Percentiles rank a stretch among this genome's conserved stretches.
Evolutionary conservation across 1,140 invertebrate species (phyloP).

Genomic region (Ridgeia piscesae): DNA sequence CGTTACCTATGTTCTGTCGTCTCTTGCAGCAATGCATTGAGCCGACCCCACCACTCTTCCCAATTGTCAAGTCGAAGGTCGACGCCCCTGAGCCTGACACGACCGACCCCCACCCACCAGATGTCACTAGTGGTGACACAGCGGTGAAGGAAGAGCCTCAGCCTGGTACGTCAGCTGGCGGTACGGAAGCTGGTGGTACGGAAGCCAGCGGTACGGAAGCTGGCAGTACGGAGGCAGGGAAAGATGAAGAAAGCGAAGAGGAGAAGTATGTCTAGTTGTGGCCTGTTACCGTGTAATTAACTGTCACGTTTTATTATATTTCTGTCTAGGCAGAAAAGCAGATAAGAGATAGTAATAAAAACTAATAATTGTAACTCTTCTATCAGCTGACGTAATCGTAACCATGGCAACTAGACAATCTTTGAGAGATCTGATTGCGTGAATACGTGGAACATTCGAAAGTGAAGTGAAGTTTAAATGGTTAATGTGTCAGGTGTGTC

Average conservation of each 20-base stretch:
- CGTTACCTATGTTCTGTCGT: too few relatives aligned
- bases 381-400: too few relatives aligned
- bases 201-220: background rate
- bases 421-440: too few relatives aligned
- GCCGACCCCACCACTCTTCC: conserved; percentile 44
- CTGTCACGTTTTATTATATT: too few relatives aligned
- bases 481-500: too few relatives aligned
- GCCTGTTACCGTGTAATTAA: too few relatives aligned
- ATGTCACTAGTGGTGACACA: background rate
- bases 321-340: too few relatives aligned
- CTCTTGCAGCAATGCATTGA: conserved; percentile 47
- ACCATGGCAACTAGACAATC: too few relatives aligned
- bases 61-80: conserved; percentile 31
- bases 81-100: background rate
- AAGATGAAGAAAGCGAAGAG: background rate
- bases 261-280: background rate
- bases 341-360: too few relatives aligned
- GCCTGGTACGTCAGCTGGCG: background rate
- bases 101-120: background rate
- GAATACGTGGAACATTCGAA: too few relatives aligned
- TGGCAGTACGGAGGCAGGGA: background rate
- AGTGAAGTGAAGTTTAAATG: too few relatives aligned
- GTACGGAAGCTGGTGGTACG: background rate
- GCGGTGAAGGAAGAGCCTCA: background rate
- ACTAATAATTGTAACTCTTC: too few relatives aligned